These are phyloP conservation scores for Physocephala rufipes DNA, from an alignment of 2,888 invertebrate genomes.

Conservation along the genomic window DNA sequence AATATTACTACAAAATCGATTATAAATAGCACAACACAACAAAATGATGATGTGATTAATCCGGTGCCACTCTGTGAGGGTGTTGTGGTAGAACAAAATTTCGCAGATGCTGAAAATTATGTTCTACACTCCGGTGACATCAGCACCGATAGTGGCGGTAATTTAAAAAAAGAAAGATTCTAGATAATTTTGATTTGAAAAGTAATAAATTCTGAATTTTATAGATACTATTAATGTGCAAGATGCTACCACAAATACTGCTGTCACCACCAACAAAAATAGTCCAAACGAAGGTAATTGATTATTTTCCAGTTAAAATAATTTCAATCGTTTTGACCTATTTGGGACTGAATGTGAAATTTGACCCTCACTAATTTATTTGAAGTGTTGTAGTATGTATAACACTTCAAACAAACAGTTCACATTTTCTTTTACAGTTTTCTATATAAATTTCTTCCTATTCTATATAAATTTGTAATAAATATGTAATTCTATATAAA, in stretches of 20 bases:
- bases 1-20: conserved; percentile 38
- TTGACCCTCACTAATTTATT: not conserved
- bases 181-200: not conserved
- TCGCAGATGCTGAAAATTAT: conserved; percentile 82
- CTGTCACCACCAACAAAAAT: conserved; percentile 41
- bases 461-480: conserved; percentile 11
- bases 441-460: conserved; percentile 4
- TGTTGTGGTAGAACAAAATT: conserved; percentile 72
- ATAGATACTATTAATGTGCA: conserved; percentile 21
- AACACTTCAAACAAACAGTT: too few relatives aligned
- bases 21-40: conserved; percentile 35
- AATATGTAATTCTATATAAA: conserved; percentile 6
- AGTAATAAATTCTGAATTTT: not conserved
- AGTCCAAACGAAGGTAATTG: conserved; percentile 51
- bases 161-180: conserved; percentile 13
- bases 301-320: conserved; percentile 58
- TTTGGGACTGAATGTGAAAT: too few relatives aligned
- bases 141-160: conserved; percentile 60
- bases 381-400: too few relatives aligned
- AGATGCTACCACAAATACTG: conserved; percentile 41
- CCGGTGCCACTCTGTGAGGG: conserved; percentile 51
- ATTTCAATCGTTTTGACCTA: too few relatives aligned
- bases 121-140: conserved; percentile 75
- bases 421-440: not conserved
- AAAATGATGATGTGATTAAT: not conserved